Evolutionary conservation across 23 tunicate species (phyloP).

Genomic region (Trididemnum miniatum): DNA sequence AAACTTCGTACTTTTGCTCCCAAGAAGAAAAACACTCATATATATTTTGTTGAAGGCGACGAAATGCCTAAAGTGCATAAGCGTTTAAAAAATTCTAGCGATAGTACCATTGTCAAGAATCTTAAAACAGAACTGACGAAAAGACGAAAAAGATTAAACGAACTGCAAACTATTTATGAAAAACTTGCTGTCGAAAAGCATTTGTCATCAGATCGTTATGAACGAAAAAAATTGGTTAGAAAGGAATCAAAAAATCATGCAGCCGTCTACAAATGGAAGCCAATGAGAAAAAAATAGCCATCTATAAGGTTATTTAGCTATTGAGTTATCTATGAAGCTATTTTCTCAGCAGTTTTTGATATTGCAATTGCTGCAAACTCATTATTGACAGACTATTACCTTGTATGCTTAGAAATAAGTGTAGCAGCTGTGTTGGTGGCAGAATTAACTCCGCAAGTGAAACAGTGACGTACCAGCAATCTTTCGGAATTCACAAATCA

Average conservation of each 20-base stretch:
- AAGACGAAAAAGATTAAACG: constrained; percentile 39
- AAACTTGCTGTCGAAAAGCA: constrained; percentile 38
- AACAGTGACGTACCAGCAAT: too few relatives aligned
- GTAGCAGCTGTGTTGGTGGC: too few relatives aligned
- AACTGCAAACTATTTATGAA: constrained; percentile 42
- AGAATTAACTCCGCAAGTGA: too few relatives aligned
- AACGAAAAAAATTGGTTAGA: constrained; percentile 10
- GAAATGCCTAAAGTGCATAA: constrained; percentile 21
- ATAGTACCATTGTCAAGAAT: constrained; percentile 5
- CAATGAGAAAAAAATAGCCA: constrained; percentile 28
- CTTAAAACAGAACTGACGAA: constrained; percentile 33
- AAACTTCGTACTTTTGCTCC: constrained; percentile 6
- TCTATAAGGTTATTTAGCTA: too few relatives aligned
- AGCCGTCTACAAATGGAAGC: constrained; percentile 67
- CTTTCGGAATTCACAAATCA: too few relatives aligned
- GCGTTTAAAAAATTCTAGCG: neutral
- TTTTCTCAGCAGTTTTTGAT: too few relatives aligned
- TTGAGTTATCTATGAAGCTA: too few relatives aligned
- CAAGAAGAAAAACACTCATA: constrained; percentile 19
- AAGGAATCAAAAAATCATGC: constrained; percentile 53
- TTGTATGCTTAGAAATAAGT: too few relatives aligned
- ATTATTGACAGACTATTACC: too few relatives aligned
- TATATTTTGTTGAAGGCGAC: constrained; percentile 46
- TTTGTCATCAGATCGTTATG: constrained; percentile 11
- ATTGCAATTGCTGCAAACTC: too few relatives aligned